These are phyloP conservation scores for Magallana nippona DNA, from an alignment of 2,888 invertebrate genomes.

Conservation along the genomic window DNA sequence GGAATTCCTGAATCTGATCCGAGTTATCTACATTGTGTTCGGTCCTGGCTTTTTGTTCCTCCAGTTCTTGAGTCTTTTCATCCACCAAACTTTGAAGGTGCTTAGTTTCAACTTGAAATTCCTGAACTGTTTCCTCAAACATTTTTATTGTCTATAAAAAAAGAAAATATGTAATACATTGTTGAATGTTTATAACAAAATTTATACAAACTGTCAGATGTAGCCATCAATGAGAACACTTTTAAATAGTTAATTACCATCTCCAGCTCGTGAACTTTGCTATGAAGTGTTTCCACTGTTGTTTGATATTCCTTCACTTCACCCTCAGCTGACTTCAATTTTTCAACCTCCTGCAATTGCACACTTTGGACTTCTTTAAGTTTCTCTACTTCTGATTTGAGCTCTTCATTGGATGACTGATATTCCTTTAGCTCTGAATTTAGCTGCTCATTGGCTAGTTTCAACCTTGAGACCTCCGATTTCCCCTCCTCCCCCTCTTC, in stretches of 20 bases:
- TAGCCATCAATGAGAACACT: neutral
- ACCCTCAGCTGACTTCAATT: neutral
- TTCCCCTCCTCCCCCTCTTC: neutral
- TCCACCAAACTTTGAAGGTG: conserved; percentile 5
- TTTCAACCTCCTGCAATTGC: neutral
- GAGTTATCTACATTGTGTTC: neutral
- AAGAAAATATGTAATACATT: neutral
- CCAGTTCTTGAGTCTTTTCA: neutral
- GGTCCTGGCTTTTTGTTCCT: neutral
- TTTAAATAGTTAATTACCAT: neutral
- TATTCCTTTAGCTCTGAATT: neutral
- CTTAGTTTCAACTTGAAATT: conserved; percentile 37
- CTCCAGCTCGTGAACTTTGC: conserved; percentile 22
- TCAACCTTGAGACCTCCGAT: neutral
- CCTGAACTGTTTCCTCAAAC: conserved; percentile 34
- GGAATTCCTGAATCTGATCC: neutral
- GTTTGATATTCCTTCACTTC: conserved; percentile 16
- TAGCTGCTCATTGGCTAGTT: neutral
- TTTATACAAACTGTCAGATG: too few species aligned
- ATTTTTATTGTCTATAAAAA: conserved; percentile 2
- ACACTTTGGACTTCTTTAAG: neutral
- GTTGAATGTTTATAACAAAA: too few species aligned
- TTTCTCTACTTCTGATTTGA: conserved; percentile 35
- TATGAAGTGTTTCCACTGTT: conserved; percentile 12
- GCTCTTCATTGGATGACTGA: conserved; percentile 6